A percentile compares a stretch with the other conserved stretches of the same genome.
Evolutionary conservation across 2,888 invertebrate genomes (phyloP).

Genomic region (Apotomis betuletana): DNA sequence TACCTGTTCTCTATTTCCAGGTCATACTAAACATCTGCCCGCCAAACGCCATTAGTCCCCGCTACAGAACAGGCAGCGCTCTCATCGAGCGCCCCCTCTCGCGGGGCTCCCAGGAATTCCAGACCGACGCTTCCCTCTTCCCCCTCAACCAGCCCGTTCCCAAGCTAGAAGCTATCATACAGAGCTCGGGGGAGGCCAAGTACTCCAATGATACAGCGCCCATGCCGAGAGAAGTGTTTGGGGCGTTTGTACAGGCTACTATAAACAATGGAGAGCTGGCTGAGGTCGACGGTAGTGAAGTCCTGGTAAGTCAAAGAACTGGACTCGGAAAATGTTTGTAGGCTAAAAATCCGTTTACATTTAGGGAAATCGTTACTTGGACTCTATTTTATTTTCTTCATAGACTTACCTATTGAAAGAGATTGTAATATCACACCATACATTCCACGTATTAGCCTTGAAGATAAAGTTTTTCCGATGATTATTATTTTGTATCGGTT

Average conservation of each 20-base stretch:
- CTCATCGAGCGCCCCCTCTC: conserved; percentile 84
- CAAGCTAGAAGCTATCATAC: conserved; percentile 85
- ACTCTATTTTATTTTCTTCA: no score
- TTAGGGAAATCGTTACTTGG: no score
- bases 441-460: background rate
- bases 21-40: conserved; percentile 82
- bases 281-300: conserved; percentile 82
- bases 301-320: conserved; percentile 77
- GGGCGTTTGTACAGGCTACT: conserved; percentile 86
- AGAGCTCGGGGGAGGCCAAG: conserved; percentile 87
- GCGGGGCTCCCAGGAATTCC: conserved; percentile 83
- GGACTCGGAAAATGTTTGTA: no score
- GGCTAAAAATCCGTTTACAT: no score
- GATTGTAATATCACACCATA: no score
- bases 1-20: conserved; percentile 59
- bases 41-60: conserved; percentile 60
- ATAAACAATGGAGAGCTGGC: conserved; percentile 83
- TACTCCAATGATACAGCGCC: conserved; percentile 86
- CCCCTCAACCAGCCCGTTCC: conserved; percentile 87
- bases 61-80: conserved; percentile 78
- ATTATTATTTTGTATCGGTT: no score
- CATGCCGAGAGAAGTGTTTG: conserved; percentile 85
- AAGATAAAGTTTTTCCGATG: no score
- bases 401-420: no score
- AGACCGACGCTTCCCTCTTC: conserved; percentile 85